Conservation (phyloP, 2,113 vertebrate species). For the Erpornis zantholeuca region DNA sequence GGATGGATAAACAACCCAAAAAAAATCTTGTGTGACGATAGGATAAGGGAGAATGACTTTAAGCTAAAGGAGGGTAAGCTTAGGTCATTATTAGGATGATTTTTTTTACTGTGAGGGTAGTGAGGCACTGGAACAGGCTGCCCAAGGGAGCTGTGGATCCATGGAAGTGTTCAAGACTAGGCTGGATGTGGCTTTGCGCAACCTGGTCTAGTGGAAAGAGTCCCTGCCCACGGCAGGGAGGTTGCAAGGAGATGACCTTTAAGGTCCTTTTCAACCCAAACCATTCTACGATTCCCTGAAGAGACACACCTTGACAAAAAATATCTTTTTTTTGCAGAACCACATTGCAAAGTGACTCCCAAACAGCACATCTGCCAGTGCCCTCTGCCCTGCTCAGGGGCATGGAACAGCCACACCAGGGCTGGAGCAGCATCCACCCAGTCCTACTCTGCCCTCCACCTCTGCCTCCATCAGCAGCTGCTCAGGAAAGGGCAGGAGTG, state of each 20-base stretch:
- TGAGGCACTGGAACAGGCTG: background rate
- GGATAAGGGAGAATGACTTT: background rate
- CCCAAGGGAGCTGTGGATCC: background rate
- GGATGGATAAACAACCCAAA: background rate
- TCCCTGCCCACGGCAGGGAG: background rate
- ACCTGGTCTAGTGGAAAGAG: background rate
- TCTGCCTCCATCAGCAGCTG: background rate
- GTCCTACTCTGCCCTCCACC: rapidly evolving
- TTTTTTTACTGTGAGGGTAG: background rate
- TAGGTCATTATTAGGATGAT: background rate
- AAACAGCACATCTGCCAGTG: rapidly evolving
- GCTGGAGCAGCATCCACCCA: background rate
- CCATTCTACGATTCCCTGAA: background rate
- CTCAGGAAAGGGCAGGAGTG: background rate
- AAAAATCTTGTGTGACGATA: background rate
- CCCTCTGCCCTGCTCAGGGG: background rate
- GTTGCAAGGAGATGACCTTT: background rate
- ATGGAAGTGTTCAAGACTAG: background rate
- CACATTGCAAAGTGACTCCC: background rate
- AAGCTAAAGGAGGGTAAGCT: background rate
- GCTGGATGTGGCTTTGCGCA: background rate
- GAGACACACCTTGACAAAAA: background rate
- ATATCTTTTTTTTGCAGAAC: background rate
- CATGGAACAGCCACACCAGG: rapidly evolving
- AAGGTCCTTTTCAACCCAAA: background rate